Base-by-base conservation (phyloP, 2,888 invertebrate genomes). In the Cheilosia vernalis region DNA sequence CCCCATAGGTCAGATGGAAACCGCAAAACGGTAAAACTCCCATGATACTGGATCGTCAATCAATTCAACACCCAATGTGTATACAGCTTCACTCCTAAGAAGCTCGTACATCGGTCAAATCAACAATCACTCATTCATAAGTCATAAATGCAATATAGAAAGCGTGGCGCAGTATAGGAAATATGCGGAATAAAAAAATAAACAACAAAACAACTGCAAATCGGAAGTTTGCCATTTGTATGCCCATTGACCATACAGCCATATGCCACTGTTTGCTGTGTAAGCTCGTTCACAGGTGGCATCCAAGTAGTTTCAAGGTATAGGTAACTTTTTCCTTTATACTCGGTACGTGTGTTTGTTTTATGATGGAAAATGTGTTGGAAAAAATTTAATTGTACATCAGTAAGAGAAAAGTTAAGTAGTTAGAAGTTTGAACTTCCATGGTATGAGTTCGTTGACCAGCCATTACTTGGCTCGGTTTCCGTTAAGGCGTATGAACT, bases 151-250 rank as follows among this genome's bases (percentile, higher is more conserved):
- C 58, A 58, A 24, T 42, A 47, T 53, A 81, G 81, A 81, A 81
- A 81, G 81, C 80, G 76, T 69, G 40, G 17, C 13, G 13, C 15
- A 49, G 63, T 42, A 49, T 42, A 49, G 53, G 17, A 49, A 63
- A 47, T 77, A 72, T 67, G 78, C 78, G 78, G 78, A 83, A 83
- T 24, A 33, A 2, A 58, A 61, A 51, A 63, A 37, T 63, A 55
- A 24, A 37, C 15, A 51, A 56, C 13, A 33, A 21, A 56, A 70
- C 56, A 44, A 30, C 81, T 44, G 51, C 82, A 78, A 85, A 47
- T 85, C 84, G 84, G 84, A 85, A 85, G 84, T 85, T 61, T 56
- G 42, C 80, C 74, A 84, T 80, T 84, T 69, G 13, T 37, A 37
- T 37, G 37, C 37, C 37, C 13, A 37, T 51, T 69, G 67, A 40